Evolutionary conservation across 2,888 invertebrate genomes (phyloP).

Genomic region (Aspidiotus destructor): DNA sequence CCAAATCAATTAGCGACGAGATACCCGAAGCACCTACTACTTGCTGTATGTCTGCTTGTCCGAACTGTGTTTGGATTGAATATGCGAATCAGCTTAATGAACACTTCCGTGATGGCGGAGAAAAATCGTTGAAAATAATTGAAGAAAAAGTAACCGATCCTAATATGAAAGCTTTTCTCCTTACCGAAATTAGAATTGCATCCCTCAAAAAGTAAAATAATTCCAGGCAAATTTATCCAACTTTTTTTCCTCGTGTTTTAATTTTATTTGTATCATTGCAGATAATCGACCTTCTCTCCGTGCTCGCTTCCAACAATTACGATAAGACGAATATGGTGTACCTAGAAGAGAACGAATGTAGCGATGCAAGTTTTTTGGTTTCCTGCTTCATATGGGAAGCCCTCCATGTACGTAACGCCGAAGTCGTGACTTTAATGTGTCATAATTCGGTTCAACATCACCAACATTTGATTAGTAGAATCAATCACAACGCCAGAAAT

Average conservation of each 20-base stretch:
- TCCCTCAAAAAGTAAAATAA: not conserved
- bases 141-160: slow-evolving; percentile 66
- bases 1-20: not conserved
- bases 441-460: slow-evolving; percentile 27
- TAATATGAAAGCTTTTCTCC: slow-evolving; percentile 69
- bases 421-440: slow-evolving; percentile 8
- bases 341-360: slow-evolving; percentile 23
- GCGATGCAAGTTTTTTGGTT: slow-evolving; percentile 22
- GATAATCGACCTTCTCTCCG: not conserved
- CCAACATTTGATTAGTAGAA: slow-evolving; percentile 18
- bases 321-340: slow-evolving; percentile 6
- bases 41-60: slow-evolving; percentile 86
- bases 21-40: slow-evolving; percentile 64
- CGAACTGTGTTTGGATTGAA: slow-evolving; percentile 85
- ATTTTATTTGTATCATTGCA: not conserved
- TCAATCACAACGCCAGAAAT: not conserved
- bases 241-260: not conserved
- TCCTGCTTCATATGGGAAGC: slow-evolving; percentile 14
- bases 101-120: slow-evolving; percentile 56
- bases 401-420: not conserved
- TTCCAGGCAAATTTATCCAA: no score
- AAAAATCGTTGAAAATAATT: slow-evolving; percentile 59
- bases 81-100: slow-evolving; percentile 71
- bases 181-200: slow-evolving; percentile 54
- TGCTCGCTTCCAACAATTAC: not conserved